Conservation (phyloP, 2,113 vertebrate species). For the Nettapus auritus region DNA sequence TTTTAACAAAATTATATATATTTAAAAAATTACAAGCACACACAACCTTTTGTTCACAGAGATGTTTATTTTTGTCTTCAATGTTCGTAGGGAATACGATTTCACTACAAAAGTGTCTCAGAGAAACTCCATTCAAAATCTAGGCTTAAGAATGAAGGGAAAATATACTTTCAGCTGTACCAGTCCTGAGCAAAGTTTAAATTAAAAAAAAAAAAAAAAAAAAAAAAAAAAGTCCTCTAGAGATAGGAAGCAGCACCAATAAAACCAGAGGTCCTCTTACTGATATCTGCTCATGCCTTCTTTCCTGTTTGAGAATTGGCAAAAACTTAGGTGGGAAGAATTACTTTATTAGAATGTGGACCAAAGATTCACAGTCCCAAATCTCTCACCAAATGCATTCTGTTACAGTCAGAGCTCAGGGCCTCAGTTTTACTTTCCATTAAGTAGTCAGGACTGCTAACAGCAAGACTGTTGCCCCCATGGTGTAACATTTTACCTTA, state of each 20-base stretch:
- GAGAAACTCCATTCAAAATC: slow-evolving; percentile 73
- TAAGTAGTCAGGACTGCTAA: slow-evolving; percentile 58
- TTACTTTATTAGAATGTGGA: neutral
- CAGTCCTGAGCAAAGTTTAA: slow-evolving; percentile 68
- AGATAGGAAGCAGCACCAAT: slow-evolving; percentile 69
- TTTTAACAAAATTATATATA: neutral
- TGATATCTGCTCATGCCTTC: slow-evolving; percentile 38
- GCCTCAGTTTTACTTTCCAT: slow-evolving; percentile 28
- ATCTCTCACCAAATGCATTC: slow-evolving; percentile 25
- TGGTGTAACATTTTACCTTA: slow-evolving; percentile 29
- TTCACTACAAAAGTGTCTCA: slow-evolving; percentile 73
- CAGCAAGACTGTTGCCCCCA: slow-evolving; percentile 49
- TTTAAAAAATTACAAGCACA: slow-evolving; percentile 60
- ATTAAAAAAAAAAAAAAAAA: neutral
- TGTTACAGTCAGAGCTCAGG: neutral
- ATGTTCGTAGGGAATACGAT: slow-evolving; percentile 64
- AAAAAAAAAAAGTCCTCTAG: slow-evolving; percentile 39
- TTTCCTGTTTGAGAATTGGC: slow-evolving; percentile 49
- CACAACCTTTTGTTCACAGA: slow-evolving; percentile 44
- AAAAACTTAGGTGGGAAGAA: slow-evolving; percentile 49
- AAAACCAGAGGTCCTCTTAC: slow-evolving; percentile 55
- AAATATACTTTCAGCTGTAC: slow-evolving; percentile 72
- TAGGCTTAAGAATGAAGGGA: slow-evolving; percentile 69
- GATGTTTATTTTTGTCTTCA: slow-evolving; percentile 70
- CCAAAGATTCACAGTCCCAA: slow-evolving; percentile 35